Evolutionary conservation across 2,888 invertebrate genomes (phyloP).

Genomic region (Netelia virgata): DNA sequence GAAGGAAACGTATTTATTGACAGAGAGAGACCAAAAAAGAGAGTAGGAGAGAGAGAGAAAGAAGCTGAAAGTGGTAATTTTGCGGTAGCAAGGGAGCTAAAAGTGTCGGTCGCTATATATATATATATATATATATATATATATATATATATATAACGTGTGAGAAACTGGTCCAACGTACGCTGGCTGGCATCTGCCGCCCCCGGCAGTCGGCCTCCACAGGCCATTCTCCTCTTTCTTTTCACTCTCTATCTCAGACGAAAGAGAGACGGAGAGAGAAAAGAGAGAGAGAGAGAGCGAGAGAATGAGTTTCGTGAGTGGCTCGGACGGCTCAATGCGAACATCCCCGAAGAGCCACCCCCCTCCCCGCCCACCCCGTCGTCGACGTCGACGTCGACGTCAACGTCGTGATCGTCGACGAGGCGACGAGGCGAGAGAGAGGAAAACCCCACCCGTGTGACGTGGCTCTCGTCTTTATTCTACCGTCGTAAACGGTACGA

Average conservation of each 20-base stretch:
- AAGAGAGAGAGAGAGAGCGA: constrained; percentile 26
- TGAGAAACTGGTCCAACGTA: constrained; percentile 76
- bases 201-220: constrained; percentile 76
- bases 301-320: constrained; percentile 77
- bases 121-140: constrained; percentile 21
- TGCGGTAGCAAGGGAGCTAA: constrained; percentile 44
- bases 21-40: not conserved
- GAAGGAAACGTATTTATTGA: constrained; percentile 23
- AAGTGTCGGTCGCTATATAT: constrained; percentile 47
- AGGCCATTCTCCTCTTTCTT: constrained; percentile 66
- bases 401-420: constrained; percentile 47
- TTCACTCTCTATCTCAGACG: constrained; percentile 33
- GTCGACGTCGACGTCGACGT: constrained; percentile 66
- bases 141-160: constrained; percentile 35
- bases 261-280: constrained; percentile 21
- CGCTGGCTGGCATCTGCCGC: constrained; percentile 82
- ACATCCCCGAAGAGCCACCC: constrained; percentile 78
- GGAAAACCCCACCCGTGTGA: constrained; percentile 50
- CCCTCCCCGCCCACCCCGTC: not conserved
- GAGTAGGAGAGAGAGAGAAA: not conserved
- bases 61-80: constrained; percentile 52
- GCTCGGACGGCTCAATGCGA: constrained; percentile 83
- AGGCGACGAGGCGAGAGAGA: constrained; percentile 46
- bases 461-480: constrained; percentile 78
- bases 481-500: constrained; percentile 74